Evolutionary conservation across 1,140 invertebrate genomes (phyloP), one percentile per base, ranked within the genome.

Genomic region (honey bee (Apis mellifera)): DNA sequence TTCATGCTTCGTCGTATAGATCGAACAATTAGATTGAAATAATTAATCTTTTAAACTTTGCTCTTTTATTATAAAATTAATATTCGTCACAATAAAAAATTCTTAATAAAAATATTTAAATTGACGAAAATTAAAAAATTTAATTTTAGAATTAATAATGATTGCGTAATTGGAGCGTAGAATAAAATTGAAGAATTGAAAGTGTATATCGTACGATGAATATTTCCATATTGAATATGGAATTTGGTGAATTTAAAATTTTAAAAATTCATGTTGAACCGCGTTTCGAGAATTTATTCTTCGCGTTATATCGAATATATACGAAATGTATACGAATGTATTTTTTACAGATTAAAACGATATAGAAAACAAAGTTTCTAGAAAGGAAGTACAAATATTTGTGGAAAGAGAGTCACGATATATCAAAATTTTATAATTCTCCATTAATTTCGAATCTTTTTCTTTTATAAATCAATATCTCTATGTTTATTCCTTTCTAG

Each of bases 361-460:
- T 48, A 70, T 12, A 66, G 9, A 21, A 19, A 26, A 23, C n/a
- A 26, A 52, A 70, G 23, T 52, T 70, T 52, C 9, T 19, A 15
- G 0, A 26, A 52, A 50, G 48, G n/a, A 54, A n/a, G n/a, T 54
- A 54, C 23, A 70, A 70, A 70, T 48, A 54, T 70, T 54, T 19
- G n/a, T 54, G 15, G n/a, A 70, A 70, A 52, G n/a, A 70, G 68
- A 70, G 26, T 52, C 9, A 48, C 48, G 9, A 52, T 4, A 15
- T 15, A 3, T 19, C 9, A n/a, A 19, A 54, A 52, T 17, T 71
- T 23, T 21, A 50, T 68, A 68, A 68, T 50, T 23, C 2, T 68
- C 21, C 23, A 52, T 70, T 70, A 70, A 70, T 70, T 70, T 52
- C n/a, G n/a, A 19, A 54, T 54, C 50, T 15, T 26, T 54, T 54